Evolutionary conservation across 1,140 invertebrate genomes (phyloP).

Genomic region (Mactra quadrangularis): DNA sequence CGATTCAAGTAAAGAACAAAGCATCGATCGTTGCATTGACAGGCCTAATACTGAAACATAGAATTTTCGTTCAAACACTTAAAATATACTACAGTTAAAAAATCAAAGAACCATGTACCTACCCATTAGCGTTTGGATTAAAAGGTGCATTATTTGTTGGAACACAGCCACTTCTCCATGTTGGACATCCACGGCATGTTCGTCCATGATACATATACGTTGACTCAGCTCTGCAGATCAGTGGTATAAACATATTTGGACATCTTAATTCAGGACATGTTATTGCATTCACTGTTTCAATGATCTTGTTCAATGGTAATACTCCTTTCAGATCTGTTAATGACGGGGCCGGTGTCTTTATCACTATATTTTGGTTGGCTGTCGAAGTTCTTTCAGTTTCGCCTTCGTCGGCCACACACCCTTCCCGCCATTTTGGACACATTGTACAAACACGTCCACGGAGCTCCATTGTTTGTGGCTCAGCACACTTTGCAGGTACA

Average conservation of each 20-base stretch:
- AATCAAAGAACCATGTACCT: no score
- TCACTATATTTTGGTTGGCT: background rate
- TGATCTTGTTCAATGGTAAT: slow-evolving; percentile 26
- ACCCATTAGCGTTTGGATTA: slow-evolving; percentile 52
- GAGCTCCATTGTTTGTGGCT: slow-evolving; percentile 15
- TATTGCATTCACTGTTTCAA: background rate
- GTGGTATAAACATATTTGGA: slow-evolving; percentile 42
- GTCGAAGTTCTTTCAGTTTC: background rate
- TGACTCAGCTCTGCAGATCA: slow-evolving; percentile 9
- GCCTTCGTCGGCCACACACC: background rate
- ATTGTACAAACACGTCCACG: slow-evolving; percentile 33
- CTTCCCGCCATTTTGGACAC: slow-evolving; percentile 55
- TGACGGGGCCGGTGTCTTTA: background rate
- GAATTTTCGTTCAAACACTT: no score
- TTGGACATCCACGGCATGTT: slow-evolving; percentile 41
- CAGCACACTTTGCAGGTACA: slow-evolving; percentile 29
- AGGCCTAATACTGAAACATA: no score
- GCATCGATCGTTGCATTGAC: no score
- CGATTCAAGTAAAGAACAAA: no score
- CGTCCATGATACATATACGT: slow-evolving; percentile 30
- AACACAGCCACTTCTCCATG: slow-evolving; percentile 17
- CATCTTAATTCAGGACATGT: slow-evolving; percentile 41
- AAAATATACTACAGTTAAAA: no score
- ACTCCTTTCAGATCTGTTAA: slow-evolving; percentile 25
- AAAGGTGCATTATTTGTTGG: background rate